These are phyloP conservation scores for Sebastes minor DNA, from an alignment of 2,797 vertebrate genomes.

Conservation along the genomic window DNA sequence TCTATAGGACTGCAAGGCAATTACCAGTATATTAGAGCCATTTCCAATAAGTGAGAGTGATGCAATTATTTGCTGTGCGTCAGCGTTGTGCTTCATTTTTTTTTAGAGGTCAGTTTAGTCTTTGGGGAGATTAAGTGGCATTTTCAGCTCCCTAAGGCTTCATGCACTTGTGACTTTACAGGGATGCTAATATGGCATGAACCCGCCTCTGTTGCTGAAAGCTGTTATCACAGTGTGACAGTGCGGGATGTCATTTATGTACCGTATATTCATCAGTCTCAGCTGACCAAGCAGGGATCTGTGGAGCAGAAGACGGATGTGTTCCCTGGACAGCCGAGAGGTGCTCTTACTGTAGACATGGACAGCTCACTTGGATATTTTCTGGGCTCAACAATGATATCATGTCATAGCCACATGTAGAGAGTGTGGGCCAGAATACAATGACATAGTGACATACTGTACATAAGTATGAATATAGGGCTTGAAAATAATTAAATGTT, in stretches of 20 bases:
- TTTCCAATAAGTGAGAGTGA: conserved; percentile 7
- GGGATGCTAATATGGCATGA: conserved; percentile 27
- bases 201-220: conserved; percentile 22
- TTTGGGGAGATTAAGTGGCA: conserved; percentile 29
- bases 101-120: conserved; percentile 35
- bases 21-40: conserved; percentile 12
- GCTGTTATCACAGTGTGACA: conserved; percentile 22
- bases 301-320: conserved; percentile 22
- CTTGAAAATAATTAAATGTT: neutral
- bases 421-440: neutral
- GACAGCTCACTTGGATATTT: conserved; percentile 7
- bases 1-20: conserved; percentile 12
- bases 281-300: conserved; percentile 40
- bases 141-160: conserved; percentile 27
- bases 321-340: conserved; percentile 17
- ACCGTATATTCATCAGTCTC: conserved; percentile 32
- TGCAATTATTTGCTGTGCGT: conserved; percentile 14
- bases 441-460: neutral
- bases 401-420: neutral
- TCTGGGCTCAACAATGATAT: conserved; percentile 5
- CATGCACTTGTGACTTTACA: conserved; percentile 37
- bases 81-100: conserved; percentile 4
- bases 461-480: too few species aligned
- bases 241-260: conserved; percentile 16
- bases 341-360: neutral